Conservation (phyloP, 2,113 vertebrate genomes). For the Athene cunicularia region DNA sequence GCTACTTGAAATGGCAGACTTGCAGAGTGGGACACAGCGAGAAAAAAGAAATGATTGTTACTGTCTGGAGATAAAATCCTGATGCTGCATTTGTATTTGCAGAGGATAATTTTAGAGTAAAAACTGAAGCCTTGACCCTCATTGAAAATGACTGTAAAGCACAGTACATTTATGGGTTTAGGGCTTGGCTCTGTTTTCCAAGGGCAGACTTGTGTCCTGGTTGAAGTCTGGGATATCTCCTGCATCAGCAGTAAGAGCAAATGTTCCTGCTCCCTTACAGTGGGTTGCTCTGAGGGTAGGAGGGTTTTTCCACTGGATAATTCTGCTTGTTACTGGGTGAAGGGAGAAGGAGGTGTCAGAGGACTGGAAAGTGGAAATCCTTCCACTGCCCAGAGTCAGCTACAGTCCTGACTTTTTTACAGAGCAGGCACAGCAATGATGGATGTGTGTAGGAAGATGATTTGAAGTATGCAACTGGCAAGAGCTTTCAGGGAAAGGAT, state of each 20-base stretch:
- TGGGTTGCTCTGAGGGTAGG: not conserved
- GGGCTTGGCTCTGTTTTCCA: not conserved
- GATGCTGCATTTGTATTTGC: not conserved
- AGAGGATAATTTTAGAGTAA: not conserved
- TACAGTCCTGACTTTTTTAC: not conserved
- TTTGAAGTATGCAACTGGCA: not conserved
- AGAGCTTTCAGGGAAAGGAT: not conserved
- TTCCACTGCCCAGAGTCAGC: not conserved
- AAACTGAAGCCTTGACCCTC: not conserved
- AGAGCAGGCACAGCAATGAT: not conserved
- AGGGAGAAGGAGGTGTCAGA: not conserved
- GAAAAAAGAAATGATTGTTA: not conserved
- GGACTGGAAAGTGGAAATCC: not conserved
- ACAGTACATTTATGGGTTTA: not conserved
- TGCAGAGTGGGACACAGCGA: not conserved
- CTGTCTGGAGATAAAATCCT: not conserved
- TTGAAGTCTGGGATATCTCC: not conserved
- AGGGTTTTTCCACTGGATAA: not conserved
- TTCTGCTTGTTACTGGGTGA: not conserved
- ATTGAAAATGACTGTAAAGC: not conserved
- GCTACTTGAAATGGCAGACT: not conserved
- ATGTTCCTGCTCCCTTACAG: not conserved
- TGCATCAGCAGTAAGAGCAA: not conserved
- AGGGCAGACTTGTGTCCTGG: not conserved
- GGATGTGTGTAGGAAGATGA: not conserved